Conservation (phyloP, 2,797 vertebrate species). For the Alosa sapidissima region DNA sequence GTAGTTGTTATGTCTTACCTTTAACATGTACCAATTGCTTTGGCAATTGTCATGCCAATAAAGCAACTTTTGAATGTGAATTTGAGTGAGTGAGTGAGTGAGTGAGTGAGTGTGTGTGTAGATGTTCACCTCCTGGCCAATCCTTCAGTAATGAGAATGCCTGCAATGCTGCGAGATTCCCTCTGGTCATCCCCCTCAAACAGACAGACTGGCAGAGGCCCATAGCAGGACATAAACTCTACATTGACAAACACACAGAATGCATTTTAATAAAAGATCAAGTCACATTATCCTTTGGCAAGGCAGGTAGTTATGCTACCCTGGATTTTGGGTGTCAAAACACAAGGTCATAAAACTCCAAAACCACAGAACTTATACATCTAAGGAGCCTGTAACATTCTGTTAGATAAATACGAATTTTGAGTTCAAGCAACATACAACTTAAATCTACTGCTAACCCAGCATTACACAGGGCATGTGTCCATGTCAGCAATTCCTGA, state of each 20-base stretch:
- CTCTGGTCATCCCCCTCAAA: constrained; percentile 46
- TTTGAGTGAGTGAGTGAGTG: not conserved
- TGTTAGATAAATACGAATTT: no score
- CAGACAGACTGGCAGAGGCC: constrained; percentile 60
- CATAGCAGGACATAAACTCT: constrained; percentile 26
- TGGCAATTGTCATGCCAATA: no score
- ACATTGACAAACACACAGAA: constrained; percentile 28
- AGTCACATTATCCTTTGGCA: not conserved
- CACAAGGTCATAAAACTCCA: not conserved
- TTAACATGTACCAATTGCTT: no score
- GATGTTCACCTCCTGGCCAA: constrained; percentile 46
- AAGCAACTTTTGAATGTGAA: no score
- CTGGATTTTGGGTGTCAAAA: not conserved
- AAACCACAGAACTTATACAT: not conserved
- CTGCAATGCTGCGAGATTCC: constrained; percentile 52
- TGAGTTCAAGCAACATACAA: not conserved
- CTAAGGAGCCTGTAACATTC: no score
- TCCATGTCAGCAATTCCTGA: not conserved
- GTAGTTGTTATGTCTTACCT: no score
- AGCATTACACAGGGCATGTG: not conserved
- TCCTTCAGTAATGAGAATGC: constrained; percentile 63
- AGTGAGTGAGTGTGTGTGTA: not conserved
- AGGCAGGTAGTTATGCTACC: not conserved
- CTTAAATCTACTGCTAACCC: not conserved
- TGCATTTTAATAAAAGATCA: not conserved